These are phyloP conservation scores for Grallaria varia DNA, from an alignment of 2,113 vertebrate genomes.

Conservation along the genomic window DNA sequence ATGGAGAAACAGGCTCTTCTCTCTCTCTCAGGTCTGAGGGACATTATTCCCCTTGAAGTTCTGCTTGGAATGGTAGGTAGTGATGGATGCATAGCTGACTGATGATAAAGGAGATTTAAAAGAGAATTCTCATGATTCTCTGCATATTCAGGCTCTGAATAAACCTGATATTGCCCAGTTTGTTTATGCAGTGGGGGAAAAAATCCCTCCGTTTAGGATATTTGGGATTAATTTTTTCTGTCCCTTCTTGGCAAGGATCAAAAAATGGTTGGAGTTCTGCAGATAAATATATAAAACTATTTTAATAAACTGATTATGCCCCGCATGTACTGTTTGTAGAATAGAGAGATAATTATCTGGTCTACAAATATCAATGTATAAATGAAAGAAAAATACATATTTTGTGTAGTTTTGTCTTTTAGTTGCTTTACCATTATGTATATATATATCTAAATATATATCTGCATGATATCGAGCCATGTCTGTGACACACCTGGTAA, in stretches of 20 bases:
- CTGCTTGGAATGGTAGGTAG: neutral
- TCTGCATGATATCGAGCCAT: fast-evolving
- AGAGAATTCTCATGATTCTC: neutral
- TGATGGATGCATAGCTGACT: neutral
- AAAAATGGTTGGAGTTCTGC: neutral
- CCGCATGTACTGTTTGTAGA: neutral
- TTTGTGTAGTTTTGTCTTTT: neutral
- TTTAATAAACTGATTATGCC: neutral
- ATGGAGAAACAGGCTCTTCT: neutral
- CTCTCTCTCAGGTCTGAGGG: neutral
- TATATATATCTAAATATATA: no score
- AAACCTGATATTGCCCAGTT: neutral
- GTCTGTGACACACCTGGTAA: neutral
- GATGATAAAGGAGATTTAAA: neutral
- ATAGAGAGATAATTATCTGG: neutral
- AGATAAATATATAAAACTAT: neutral
- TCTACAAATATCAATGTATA: neutral
- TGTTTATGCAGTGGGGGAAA: neutral
- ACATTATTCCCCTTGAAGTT: neutral
- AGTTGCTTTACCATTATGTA: neutral
- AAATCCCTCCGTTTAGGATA: neutral
- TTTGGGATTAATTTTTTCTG: neutral
- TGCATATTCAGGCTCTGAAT: neutral
- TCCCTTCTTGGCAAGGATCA: neutral
- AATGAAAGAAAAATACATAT: neutral